Conservation (phyloP, 2,113 vertebrate genomes). For the Rhea americana region DNA sequence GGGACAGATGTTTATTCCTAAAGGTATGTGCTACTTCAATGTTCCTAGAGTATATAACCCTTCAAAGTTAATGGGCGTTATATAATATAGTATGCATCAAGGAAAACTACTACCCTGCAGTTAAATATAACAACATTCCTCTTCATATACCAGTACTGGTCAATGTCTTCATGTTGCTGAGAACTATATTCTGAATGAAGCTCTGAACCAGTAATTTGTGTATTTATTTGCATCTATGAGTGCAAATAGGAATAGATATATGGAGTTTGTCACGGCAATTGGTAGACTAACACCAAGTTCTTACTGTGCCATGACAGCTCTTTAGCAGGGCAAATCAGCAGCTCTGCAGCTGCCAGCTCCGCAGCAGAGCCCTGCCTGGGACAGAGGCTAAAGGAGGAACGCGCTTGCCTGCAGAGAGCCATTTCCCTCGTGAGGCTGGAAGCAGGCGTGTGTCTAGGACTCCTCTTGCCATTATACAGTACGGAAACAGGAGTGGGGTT, state of each 20-base stretch:
- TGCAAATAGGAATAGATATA: not conserved
- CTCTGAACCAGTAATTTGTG: not conserved
- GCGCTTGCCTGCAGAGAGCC: not conserved
- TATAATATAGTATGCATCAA: not conserved
- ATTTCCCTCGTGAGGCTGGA: not conserved
- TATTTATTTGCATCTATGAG: conserved; percentile 11
- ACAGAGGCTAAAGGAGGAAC: not conserved
- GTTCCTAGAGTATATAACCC: conserved; percentile 6
- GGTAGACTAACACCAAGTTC: not conserved
- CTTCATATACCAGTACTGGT: not conserved
- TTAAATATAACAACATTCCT: conserved; percentile 13
- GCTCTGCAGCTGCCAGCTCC: not conserved
- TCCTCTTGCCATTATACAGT: not conserved
- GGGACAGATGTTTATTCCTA: not conserved
- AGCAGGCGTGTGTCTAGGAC: not conserved
- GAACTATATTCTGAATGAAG: not conserved
- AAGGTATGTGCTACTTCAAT: conserved; percentile 5
- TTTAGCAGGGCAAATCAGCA: not conserved
- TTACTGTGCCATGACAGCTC: not conserved
- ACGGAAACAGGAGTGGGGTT: not conserved
- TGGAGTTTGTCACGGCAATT: not conserved
- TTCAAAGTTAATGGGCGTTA: conserved; percentile 37
- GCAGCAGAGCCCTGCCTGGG: not conserved
- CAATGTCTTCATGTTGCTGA: not conserved
- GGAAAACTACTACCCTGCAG: not conserved